A percentile compares a stretch with the other conserved stretches of the same genome.
Conservation (phyloP, 2,888 invertebrate species). For the Thecocarcelia acutangulata region DNA sequence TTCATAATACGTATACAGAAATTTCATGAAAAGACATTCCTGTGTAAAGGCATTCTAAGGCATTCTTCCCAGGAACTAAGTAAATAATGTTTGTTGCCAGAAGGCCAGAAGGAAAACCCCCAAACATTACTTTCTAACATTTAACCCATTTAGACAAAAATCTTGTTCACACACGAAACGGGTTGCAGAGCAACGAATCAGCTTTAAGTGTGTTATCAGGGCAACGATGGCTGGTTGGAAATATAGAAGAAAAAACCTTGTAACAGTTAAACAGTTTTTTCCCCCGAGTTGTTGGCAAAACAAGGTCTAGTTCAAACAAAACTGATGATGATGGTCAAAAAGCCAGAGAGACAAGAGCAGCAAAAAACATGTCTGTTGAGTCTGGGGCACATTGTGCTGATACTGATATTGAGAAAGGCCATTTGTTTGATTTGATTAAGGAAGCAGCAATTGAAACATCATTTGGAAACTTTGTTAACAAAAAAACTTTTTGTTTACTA, state of each 20-base stretch:
- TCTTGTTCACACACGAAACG: not conserved
- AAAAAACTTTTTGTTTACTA: conserved; percentile 1
- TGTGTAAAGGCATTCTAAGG: no score
- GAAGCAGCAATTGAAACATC: conserved; percentile 29
- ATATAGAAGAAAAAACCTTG: conserved; percentile 31
- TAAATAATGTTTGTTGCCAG: no score
- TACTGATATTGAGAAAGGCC: conserved; percentile 66
- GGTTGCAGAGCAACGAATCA: conserved; percentile 43
- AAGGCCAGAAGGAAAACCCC: no score
- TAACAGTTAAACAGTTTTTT: conserved; percentile 34
- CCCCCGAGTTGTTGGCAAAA: not conserved
- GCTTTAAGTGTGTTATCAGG: conserved; percentile 21
- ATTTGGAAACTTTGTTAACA: not conserved
- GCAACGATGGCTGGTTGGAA: not conserved
- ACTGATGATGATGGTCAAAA: conserved; percentile 1
- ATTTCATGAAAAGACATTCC: no score
- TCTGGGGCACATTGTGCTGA: conserved; percentile 12
- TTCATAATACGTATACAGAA: no score
- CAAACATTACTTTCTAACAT: not conserved
- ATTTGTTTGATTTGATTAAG: conserved; percentile 54
- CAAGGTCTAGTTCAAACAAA: conserved; percentile 31
- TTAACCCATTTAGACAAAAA: not conserved
- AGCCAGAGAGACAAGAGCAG: not conserved
- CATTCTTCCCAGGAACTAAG: no score
- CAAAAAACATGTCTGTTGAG: not conserved